These are phyloP conservation scores for Scomberomorus guttatus DNA, from an alignment of 2,797 vertebrate genomes.

Conservation along the genomic window DNA sequence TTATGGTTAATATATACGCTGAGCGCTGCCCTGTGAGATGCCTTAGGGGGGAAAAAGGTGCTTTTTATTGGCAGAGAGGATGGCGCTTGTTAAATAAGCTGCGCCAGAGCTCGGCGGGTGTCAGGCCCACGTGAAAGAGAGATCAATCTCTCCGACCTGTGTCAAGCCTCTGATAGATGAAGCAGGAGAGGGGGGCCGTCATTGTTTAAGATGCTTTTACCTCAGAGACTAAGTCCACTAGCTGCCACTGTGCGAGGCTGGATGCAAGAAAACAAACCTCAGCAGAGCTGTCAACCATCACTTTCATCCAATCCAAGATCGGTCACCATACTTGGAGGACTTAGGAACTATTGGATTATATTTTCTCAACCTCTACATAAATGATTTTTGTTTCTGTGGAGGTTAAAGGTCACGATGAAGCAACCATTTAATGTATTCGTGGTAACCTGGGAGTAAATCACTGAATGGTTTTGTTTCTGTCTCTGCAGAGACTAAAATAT, in stretches of 20 bases:
- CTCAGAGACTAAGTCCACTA: slow-evolving; percentile 40
- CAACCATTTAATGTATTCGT: not conserved
- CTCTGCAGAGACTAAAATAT: slow-evolving; percentile 19
- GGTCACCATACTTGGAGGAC: not conserved
- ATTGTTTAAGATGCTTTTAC: slow-evolving; percentile 62
- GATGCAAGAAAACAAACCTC: slow-evolving; percentile 31
- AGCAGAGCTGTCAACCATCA: slow-evolving; percentile 35
- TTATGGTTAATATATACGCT: slow-evolving; percentile 80
- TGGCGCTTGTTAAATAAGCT: slow-evolving; percentile 81
- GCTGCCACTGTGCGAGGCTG: not conserved
- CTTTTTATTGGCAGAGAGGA: slow-evolving; percentile 81
- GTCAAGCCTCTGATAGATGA: slow-evolving; percentile 72
- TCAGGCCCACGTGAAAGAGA: slow-evolving; percentile 67
- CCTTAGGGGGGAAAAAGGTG: slow-evolving; percentile 47
- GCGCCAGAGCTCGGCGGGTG: slow-evolving; percentile 62
- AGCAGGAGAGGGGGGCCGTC: slow-evolving; percentile 51
- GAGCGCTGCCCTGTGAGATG: slow-evolving; percentile 52
- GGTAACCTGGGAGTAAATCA: slow-evolving; percentile 15
- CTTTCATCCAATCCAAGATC: slow-evolving; percentile 7
- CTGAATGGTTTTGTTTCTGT: slow-evolving; percentile 27
- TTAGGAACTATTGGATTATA: not conserved
- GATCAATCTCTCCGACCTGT: slow-evolving; percentile 78
- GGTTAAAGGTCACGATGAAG: slow-evolving; percentile 33
- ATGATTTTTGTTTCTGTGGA: not conserved
- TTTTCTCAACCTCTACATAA: slow-evolving; percentile 18